Percentiles rank a stretch among this genome's conserved stretches.
Evolutionary conservation across 2,113 vertebrate species (phyloP).

Genomic region (Sylvietta virens): DNA sequence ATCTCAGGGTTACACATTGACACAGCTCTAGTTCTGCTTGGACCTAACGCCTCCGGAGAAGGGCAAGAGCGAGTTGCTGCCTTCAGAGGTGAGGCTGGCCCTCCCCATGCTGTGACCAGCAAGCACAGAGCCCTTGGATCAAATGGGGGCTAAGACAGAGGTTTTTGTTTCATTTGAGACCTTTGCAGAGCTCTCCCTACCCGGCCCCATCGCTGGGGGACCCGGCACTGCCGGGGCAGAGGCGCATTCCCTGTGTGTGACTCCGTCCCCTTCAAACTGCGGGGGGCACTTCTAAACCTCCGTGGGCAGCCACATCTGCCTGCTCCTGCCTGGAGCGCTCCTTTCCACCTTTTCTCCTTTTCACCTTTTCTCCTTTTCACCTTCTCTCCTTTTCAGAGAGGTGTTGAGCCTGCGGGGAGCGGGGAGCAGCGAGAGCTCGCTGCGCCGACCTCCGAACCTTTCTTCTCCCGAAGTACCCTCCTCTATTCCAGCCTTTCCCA

Average conservation of each 20-base stretch:
- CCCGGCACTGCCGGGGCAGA: background rate
- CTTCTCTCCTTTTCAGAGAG: no score
- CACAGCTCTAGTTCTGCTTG: background rate
- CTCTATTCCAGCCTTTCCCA: background rate
- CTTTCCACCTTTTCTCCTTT: no score
- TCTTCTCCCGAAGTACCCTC: background rate
- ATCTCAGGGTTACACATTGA: background rate
- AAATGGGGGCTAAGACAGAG: background rate
- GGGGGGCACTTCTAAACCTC: background rate
- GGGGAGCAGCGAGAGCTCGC: fast-evolving
- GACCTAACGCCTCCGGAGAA: background rate
- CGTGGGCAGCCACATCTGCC: fast-evolving
- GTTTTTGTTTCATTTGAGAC: fast-evolving
- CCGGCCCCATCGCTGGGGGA: fast-evolving
- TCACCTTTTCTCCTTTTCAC: no score
- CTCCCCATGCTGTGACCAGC: fast-evolving
- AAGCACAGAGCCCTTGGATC: background rate
- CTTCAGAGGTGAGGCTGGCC: background rate
- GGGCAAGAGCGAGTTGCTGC: background rate
- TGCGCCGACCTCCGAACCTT: background rate
- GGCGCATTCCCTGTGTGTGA: background rate
- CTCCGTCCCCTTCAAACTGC: background rate
- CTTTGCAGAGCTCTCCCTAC: background rate
- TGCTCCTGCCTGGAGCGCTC: background rate
- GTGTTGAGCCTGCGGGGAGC: background rate